These are phyloP conservation scores for Pelmatolapia mariae DNA, from an alignment of 2,113 vertebrate species.

Conservation along the genomic window DNA sequence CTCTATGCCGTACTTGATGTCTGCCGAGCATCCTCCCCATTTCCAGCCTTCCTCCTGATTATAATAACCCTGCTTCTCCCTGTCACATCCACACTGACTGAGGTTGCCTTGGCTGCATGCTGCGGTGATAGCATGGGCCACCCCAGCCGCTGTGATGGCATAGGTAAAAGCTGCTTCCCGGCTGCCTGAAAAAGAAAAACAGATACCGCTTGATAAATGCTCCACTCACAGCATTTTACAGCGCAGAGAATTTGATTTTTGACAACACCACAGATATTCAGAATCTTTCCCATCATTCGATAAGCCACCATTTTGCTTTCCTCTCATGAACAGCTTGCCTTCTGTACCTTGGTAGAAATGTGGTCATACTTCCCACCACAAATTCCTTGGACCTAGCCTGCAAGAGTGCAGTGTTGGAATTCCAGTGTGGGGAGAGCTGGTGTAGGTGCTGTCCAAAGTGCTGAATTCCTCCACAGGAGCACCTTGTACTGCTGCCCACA, in stretches of 20 bases:
- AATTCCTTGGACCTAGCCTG: conserved; percentile 48
- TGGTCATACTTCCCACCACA: conserved; percentile 49
- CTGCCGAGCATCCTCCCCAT: conserved; percentile 98
- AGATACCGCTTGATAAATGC: neutral
- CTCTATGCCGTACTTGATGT: conserved; percentile 97
- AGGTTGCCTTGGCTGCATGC: conserved; percentile 99
- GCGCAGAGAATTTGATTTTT: neutral
- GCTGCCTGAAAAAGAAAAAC: conserved; percentile 82
- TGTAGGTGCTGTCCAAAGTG: conserved; percentile 82
- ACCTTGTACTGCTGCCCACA: conserved; percentile 71
- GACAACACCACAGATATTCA: neutral
- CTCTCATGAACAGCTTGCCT: neutral
- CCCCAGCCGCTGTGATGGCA: conserved; percentile 94
- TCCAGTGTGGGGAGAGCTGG: conserved; percentile 61
- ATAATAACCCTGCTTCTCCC: conserved; percentile 98
- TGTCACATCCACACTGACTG: conserved; percentile 96
- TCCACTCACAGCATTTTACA: neutral
- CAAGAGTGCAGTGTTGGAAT: conserved; percentile 55
- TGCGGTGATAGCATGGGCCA: conserved; percentile 93
- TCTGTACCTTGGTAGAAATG: conserved; percentile 54
- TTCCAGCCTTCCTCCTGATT: conserved; percentile 99
- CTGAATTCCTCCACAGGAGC: conserved; percentile 74
- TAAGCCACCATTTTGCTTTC: conserved; percentile 1
- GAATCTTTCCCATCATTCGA: neutral
- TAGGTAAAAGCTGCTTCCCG: conserved; percentile 98